Evolutionary conservation across 2,113 vertebrate genomes (phyloP), one percentile per base, ranked within the genome.

Genomic region (Centropus bengalensis): DNA sequence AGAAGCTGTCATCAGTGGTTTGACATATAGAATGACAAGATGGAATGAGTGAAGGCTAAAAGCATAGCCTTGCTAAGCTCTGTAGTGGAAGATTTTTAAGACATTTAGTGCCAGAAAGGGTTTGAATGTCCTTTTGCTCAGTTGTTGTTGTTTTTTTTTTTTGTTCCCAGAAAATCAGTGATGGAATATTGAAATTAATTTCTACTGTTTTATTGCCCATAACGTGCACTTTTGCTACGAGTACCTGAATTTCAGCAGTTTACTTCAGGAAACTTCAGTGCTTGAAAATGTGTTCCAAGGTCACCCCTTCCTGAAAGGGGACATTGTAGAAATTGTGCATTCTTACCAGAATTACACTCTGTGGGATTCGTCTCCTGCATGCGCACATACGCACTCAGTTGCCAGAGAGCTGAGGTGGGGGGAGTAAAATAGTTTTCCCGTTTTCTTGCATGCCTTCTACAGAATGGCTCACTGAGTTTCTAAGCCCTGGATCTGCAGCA

Each of bases 351-450:
- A 86, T 75, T 59, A 66, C 30, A 63, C n/a, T 49, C 17, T 32
- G 2, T 21, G 40, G 60, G 59, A 81, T 42, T 66, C 70, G 28
- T 47, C 36, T 42, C 20, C 28, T 38, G 85, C 38, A 5, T 40
- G 55, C 0, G 0, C 33, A 20, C 17, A 9, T 30, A 40, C 0
- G 1, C 3, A 0, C 28, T 92, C 21, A 22, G 47, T 49, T 22
- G 47, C 47, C 47, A 49, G 47, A 49, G 20, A 11, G 47, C 21
- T 49, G 1, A 33, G 38, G 26, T 49, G 20, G 47, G 4, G 20
- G 15, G 2, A 23, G 42, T 60, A 36, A 80, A 76, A 56, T 8
- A 38, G 4, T 33, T 90, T 74, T 88, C 21, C 14, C 27, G 55
- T 88, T 42, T 64, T 69, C 4, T 44, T 52, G 33, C 5, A 2